Base-by-base conservation (phyloP, 2,888 invertebrate species). In the Lithophane ornitopus region DNA sequence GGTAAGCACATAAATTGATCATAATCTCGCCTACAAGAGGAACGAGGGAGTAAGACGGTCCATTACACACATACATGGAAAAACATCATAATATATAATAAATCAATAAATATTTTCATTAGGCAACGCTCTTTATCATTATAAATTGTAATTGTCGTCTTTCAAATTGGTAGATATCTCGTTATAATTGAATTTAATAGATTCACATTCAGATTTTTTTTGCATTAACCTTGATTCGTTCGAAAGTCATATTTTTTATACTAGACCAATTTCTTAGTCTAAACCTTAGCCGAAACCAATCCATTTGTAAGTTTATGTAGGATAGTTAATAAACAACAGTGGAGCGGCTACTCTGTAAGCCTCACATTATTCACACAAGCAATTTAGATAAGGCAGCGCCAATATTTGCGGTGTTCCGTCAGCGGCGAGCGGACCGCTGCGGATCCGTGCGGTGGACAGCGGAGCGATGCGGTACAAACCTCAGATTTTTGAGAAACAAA, bases 381-480 rank as follows among this genome's bases (percentile, higher is more conserved):
- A 87, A 87, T 87, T 87, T 85, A 87, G 87, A 87, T 87, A 87
- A 87, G 74, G 76, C 77, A 80, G 16, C 74, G 70, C 72, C 87
- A 87, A 87, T 87, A 84, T 87, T 87, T 87, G 87, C 73, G 62
- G 71, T 65, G 46, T 70, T 61, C 72, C 80, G 67, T 66, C 56
- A 70, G 80, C 69, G 67, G 41, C 61, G 39, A 6, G 54, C 54
- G 41, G 61, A 39, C 49, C 46, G 54, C 34, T 58, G 49, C 65
- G 39, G 19, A 4, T n/a, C 22, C 34, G 16, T 9, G 68, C 70
- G n/a, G 19, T 16, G 63, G n/a, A 28, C 11, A 74, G 46, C 59
- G 54, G 49, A n/a, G 46, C 68, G 54, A 22, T 3, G 22, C 11
- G 12, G 2, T 12, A 26, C 7, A 1, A 1, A 22, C 19, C 9